A percentile compares a stretch with the other conserved stretches of the same genome.
These are phyloP conservation scores for Anticlea derivata DNA, from an alignment of 2,888 invertebrate genomes.

Conservation along the genomic window DNA sequence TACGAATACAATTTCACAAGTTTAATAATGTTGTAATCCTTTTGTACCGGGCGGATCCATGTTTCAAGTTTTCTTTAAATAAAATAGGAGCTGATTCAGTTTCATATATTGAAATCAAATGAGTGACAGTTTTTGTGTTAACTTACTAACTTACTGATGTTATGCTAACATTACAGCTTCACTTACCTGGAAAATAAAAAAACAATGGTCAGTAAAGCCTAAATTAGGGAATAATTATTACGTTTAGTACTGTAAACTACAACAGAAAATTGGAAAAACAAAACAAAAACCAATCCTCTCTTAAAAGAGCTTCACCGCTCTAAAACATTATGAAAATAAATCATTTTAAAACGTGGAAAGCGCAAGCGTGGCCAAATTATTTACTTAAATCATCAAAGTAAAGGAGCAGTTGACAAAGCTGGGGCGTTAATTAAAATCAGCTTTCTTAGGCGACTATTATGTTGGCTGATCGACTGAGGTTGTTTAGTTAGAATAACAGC, in stretches of 20 bases:
- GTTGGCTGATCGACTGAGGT: conserved; percentile 49
- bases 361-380: conserved; percentile 77
- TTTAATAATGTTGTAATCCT: conserved; percentile 57
- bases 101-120: no score
- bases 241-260: no score
- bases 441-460: conserved; percentile 61
- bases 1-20: conserved; percentile 57
- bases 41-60: conserved; percentile 41
- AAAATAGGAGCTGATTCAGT: no score
- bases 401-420: conserved; percentile 80
- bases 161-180: not conserved
- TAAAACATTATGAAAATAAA: conserved; percentile 19
- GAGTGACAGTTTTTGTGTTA: no score
- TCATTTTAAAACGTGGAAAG: conserved; percentile 71
- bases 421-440: conserved; percentile 75
- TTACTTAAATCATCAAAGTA: conserved; percentile 83
- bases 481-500: conserved; percentile 23
- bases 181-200: conserved; percentile 6
- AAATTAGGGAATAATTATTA: no score
- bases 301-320: no score
- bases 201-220: not conserved
- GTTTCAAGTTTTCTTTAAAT: no score
- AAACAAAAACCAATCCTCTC: no score
- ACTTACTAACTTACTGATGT: not conserved
- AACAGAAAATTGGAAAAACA: conserved; percentile 17